phyloP scores from a whole-genome alignment of 2,888 invertebrate species.

The Syrista parreyssii region DNA sequence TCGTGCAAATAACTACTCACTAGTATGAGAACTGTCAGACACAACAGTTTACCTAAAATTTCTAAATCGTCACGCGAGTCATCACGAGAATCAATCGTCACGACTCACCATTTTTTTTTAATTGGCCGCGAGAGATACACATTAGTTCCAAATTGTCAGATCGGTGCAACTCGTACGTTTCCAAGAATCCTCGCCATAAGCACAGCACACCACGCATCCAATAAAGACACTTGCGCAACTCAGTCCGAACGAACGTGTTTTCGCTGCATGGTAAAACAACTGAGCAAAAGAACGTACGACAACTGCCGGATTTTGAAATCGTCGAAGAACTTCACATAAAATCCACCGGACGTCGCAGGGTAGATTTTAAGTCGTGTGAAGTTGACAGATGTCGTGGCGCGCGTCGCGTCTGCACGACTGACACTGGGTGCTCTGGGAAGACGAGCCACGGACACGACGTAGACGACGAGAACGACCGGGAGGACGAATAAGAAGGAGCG shows the following conservation, averaged over 20 bases:
- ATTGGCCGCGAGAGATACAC: neutral
- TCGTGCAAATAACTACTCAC: neutral
- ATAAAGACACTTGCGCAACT: neutral
- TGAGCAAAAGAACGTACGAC: neutral
- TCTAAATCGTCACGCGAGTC: neutral
- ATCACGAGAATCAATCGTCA: neutral
- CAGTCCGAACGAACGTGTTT: neutral
- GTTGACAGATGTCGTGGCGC: neutral
- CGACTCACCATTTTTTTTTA: neutral
- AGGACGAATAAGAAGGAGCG: conserved; percentile 24
- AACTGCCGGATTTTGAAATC: neutral
- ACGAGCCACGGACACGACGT: neutral
- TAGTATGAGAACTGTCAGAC: neutral
- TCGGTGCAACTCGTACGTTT: too few species aligned
- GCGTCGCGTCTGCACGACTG: neutral
- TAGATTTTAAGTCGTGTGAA: neutral
- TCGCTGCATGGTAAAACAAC: neutral
- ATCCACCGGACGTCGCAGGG: neutral
- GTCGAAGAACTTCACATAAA: neutral
- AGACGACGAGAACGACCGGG: neutral
- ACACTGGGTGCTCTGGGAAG: neutral
- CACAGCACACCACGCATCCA: neutral
- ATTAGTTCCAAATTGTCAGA: neutral
- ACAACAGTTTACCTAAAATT: neutral
- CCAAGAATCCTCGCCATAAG: neutral